Percentiles rank a stretch among this genome's conserved stretches.
Conservation (phyloP, 2,113 vertebrate genomes). For the Acinonyx jubatus region DNA sequence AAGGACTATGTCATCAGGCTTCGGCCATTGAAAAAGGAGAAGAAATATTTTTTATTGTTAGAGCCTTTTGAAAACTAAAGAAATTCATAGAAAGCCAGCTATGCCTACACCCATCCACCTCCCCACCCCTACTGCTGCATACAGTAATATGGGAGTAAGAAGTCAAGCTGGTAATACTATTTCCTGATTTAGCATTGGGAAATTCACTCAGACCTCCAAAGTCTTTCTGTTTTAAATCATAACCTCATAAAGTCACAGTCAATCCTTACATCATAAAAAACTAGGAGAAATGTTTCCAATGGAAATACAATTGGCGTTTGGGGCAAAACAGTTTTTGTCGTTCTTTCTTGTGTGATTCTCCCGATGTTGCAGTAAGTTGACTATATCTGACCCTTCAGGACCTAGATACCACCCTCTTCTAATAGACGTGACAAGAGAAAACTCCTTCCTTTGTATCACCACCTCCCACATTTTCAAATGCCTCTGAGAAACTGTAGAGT, state of each 20-base stretch:
- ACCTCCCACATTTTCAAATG: neutral
- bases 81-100: conserved; percentile 17
- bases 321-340: neutral
- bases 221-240: conserved; percentile 33
- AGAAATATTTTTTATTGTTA: neutral
- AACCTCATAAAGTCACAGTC: neutral
- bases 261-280: neutral
- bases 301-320: neutral
- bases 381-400: neutral
- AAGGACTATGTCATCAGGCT: neutral
- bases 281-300: neutral
- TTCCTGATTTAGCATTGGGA: neutral
- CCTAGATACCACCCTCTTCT: neutral
- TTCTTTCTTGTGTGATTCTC: neutral
- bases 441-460: neutral
- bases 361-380: neutral
- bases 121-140: neutral
- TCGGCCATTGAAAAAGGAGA: neutral
- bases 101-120: neutral
- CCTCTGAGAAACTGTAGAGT: neutral
- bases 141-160: neutral
- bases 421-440: neutral
- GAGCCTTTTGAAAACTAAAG: neutral
- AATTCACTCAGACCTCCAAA: neutral
- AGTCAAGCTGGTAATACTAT: neutral